Percentiles rank a stretch among this genome's conserved stretches.
Conservation (phyloP, 2,113 vertebrate genomes). For the Eptesicus fuscus region DNA sequence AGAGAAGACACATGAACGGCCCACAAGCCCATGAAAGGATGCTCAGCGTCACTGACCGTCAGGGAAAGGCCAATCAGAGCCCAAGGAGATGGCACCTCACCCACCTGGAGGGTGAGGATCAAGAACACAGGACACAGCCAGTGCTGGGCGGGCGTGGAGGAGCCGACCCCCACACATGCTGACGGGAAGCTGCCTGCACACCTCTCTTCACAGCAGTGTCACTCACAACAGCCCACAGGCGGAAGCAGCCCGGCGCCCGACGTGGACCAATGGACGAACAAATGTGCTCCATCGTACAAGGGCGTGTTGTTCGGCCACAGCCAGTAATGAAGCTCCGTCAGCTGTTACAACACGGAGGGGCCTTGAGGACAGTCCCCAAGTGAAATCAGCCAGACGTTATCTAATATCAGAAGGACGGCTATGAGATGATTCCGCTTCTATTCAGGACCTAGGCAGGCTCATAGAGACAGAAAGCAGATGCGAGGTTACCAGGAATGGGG, state of each 20-base stretch:
- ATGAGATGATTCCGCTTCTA: rapidly evolving
- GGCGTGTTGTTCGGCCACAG: rapidly evolving
- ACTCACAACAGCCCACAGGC: rapidly evolving
- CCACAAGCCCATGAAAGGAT: rapidly evolving
- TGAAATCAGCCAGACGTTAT: too few relatives aligned
- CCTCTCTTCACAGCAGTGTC: rapidly evolving
- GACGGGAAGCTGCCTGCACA: rapidly evolving
- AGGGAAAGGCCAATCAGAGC: rapidly evolving
- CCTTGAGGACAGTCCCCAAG: rapidly evolving
- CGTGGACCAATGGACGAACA: rapidly evolving
- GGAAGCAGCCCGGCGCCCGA: rapidly evolving
- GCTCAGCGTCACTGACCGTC: rapidly evolving
- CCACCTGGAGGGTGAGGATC: rapidly evolving
- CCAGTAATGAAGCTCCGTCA: neutral
- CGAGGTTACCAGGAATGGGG: rapidly evolving
- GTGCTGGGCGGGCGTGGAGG: rapidly evolving
- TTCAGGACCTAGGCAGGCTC: rapidly evolving
- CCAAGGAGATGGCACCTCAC: rapidly evolving
- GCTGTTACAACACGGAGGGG: rapidly evolving
- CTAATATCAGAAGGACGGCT: neutral
- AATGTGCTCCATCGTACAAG: rapidly evolving
- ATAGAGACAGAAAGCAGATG: rapidly evolving
- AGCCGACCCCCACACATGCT: rapidly evolving
- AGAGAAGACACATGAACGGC: rapidly evolving
- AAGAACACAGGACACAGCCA: neutral